Evolutionary conservation across 2,797 vertebrate species (phyloP).

Genomic region (Bucorvus abyssinicus): DNA sequence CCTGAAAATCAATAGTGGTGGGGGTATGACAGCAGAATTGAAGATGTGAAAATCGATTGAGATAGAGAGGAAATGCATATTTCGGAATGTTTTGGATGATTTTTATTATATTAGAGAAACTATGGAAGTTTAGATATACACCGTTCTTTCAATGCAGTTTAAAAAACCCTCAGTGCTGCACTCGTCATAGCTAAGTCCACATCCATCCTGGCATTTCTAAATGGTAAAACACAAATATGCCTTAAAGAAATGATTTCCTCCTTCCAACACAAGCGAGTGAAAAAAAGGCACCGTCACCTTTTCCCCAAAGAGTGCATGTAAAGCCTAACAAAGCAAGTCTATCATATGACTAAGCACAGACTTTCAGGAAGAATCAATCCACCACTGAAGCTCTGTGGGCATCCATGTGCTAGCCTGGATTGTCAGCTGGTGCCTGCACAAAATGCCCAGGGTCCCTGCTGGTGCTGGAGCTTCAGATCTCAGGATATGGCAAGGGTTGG

Average conservation of each 20-base stretch:
- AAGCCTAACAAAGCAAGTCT: background rate
- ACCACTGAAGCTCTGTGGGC: background rate
- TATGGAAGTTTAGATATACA: background rate
- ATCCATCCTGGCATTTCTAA: background rate
- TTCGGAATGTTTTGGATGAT: background rate
- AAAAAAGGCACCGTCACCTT: background rate
- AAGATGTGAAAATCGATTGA: background rate
- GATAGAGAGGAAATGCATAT: background rate
- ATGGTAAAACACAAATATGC: background rate
- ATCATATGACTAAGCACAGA: background rate
- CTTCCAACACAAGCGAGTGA: background rate
- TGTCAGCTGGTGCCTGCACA: background rate
- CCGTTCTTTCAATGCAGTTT: background rate
- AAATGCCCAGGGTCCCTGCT: background rate
- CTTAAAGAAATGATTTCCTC: background rate
- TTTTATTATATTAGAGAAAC: background rate
- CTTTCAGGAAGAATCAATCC: background rate
- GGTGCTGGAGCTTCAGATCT: background rate
- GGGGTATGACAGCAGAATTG: background rate
- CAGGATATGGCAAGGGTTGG: background rate
- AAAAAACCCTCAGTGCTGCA: background rate
- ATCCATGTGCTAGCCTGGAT: background rate
- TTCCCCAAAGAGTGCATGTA: background rate
- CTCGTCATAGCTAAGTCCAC: background rate
- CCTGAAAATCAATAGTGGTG: background rate